phyloP scores from a whole-genome alignment of 2,797 vertebrate genomes.

The Pelochelys cantorii region DNA sequence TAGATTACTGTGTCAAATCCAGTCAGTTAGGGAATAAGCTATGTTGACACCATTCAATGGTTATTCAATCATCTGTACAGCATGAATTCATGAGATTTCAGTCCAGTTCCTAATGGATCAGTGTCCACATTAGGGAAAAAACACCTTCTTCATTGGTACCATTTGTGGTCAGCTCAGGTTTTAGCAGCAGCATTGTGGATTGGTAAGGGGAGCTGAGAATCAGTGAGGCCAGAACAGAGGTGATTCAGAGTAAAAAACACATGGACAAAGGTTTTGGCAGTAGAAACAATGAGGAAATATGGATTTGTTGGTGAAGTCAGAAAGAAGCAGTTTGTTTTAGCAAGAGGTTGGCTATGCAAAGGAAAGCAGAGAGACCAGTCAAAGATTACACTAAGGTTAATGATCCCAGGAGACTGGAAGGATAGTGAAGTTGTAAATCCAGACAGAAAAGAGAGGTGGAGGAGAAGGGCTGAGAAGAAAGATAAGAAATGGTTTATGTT shows the following conservation, averaged over 20 bases:
- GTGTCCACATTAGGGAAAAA: not conserved
- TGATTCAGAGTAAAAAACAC: not conserved
- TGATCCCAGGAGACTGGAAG: conserved; percentile 51
- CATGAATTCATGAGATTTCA: not conserved
- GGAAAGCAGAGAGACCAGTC: conserved; percentile 36
- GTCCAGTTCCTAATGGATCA: not conserved
- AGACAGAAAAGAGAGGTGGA: conserved; percentile 48
- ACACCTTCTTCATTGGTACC: not conserved
- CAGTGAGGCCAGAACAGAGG: not conserved
- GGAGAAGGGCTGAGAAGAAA: conserved; percentile 46
- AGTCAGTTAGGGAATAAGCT: not conserved
- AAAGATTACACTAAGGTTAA: conserved; percentile 54
- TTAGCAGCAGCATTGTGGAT: not conserved
- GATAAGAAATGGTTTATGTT: conserved; percentile 71
- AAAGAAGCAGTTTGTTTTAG: conserved; percentile 3
- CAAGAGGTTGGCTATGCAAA: conserved; percentile 33
- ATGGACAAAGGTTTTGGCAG: not conserved
- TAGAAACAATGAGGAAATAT: conserved; percentile 4
- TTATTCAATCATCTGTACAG: not conserved
- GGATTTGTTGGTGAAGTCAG: not conserved
- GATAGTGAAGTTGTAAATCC: conserved; percentile 64
- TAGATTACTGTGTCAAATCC: not conserved
- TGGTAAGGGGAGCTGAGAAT: not conserved
- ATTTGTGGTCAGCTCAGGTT: not conserved
- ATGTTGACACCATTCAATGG: not conserved